Base-by-base conservation (phyloP, 2,113 vertebrate species). In the Carlito syrichta region DNA sequence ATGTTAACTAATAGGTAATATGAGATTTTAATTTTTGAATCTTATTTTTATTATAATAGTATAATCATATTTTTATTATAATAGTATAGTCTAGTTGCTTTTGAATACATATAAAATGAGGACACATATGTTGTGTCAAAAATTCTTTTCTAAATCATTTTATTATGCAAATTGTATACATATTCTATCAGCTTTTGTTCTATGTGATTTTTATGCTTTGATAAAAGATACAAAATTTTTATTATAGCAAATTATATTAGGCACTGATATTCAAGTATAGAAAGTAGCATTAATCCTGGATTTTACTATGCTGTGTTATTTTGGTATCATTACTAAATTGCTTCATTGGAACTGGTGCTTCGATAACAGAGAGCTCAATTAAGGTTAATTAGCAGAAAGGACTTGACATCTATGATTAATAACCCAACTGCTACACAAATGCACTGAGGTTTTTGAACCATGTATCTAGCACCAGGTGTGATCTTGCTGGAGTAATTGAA, bases 341-440 rank as follows among this genome's bases (percentile, higher is more conserved):
- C 30, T 94, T 89, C 85, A 81, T 86, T 94, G 63, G 83, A 91
- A 94, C 73, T 38, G 73, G 87, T 89, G 25, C 50, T 91, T 91
- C 91, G 12, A 2, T 87, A 96, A 94, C 40, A 74, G 78, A 94
- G 58, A 89, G 76, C 91, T 98, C 96, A 96, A 85, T 93, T 96
- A 93, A 97, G 78, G 91, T 97, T 97, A 97, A 98, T 98, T 97
- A 97, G 74, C 63, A 93, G 92, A 96, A 97, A 97, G 81, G 22
- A 93, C 69, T 98, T 97, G 96, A 96, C 85, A 58, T 86, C n/a
- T 63, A 16, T 89, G 86, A 97, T 97, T 97, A 97, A 97, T 95
- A 96, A 93, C 30, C 83, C 82, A 87, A 54, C 87, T 83, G 90
- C 56, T 85, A 76, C 4, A 8, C 52, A 93, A 85, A 90, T 63